phyloP scores from a whole-genome alignment of 2,888 invertebrate species.

The Drosophila ochracea region DNA sequence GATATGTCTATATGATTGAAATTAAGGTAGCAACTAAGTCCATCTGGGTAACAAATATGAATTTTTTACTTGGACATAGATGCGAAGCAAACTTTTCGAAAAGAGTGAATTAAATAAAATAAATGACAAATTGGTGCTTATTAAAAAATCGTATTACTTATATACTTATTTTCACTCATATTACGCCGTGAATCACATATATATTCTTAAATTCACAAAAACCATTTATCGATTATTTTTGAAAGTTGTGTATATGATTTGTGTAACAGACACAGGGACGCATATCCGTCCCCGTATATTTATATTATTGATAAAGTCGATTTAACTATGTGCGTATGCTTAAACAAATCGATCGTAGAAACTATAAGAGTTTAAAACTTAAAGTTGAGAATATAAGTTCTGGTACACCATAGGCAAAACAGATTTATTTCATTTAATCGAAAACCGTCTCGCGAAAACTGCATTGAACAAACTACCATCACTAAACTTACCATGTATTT shows the following conservation, averaged over 20 bases:
- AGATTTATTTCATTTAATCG: not conserved
- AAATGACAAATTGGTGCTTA: not conserved
- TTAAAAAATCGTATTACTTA: too few species aligned
- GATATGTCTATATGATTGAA: slow-evolving; percentile 36
- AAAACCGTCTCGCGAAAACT: too few species aligned
- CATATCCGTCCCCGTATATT: not conserved
- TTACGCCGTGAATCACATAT: not conserved
- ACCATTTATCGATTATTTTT: not conserved
- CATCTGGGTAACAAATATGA: not conserved
- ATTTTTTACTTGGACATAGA: slow-evolving; percentile 23
- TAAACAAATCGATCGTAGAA: not conserved
- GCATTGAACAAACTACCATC: too few species aligned
- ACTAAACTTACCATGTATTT: too few species aligned
- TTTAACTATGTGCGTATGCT: not conserved
- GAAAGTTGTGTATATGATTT: not conserved
- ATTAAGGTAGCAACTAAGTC: slow-evolving; percentile 1
- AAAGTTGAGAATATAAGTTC: not conserved
- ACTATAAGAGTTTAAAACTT: not conserved
- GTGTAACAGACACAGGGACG: not conserved
- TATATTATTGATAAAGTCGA: not conserved
- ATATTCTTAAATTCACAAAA: not conserved
- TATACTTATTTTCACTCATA: too few species aligned
- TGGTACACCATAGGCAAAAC: not conserved
- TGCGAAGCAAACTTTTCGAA: slow-evolving; percentile 12
- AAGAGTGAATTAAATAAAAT: not conserved